Evolutionary conservation across 2,797 vertebrate genomes (phyloP).

Genomic region (Ctenopoma kingsleyae): DNA sequence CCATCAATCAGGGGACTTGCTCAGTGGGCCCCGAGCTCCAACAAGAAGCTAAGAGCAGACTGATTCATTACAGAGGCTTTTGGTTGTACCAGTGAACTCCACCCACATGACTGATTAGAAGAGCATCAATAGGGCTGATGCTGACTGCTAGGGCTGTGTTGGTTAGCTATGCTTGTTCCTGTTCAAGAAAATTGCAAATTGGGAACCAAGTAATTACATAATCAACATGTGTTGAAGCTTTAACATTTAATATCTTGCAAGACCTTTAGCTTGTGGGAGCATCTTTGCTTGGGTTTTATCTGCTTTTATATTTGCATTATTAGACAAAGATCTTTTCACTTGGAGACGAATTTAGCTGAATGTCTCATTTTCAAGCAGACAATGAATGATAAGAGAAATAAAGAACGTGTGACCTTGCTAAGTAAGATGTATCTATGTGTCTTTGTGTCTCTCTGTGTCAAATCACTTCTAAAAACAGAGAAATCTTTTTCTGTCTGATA

Average conservation of each 20-base stretch:
- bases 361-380: constrained; percentile 15
- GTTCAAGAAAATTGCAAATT: constrained; percentile 15
- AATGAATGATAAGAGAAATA: constrained; percentile 30
- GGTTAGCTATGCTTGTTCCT: constrained; percentile 24
- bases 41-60: constrained; percentile 51
- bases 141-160: constrained; percentile 34
- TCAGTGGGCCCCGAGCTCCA: constrained; percentile 53
- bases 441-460: no score
- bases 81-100: constrained; percentile 56
- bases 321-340: constrained; percentile 3
- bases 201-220: constrained; percentile 34
- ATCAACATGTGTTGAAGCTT: constrained; percentile 35
- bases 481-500: constrained; percentile 39
- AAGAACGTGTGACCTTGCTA: not conserved
- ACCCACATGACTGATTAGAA: constrained; percentile 68
- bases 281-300: constrained; percentile 25
- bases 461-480: constrained; percentile 30
- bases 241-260: constrained; percentile 31
- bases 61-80: constrained; percentile 69
- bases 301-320: constrained; percentile 14
- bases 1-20: constrained; percentile 78
- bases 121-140: constrained; percentile 59
- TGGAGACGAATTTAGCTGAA: not conserved
- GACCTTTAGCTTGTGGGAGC: constrained; percentile 24
- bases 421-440: constrained; percentile 27